Evolutionary conservation across 2,113 vertebrate species (phyloP).

Genomic region (Notarius quadriscutis): DNA sequence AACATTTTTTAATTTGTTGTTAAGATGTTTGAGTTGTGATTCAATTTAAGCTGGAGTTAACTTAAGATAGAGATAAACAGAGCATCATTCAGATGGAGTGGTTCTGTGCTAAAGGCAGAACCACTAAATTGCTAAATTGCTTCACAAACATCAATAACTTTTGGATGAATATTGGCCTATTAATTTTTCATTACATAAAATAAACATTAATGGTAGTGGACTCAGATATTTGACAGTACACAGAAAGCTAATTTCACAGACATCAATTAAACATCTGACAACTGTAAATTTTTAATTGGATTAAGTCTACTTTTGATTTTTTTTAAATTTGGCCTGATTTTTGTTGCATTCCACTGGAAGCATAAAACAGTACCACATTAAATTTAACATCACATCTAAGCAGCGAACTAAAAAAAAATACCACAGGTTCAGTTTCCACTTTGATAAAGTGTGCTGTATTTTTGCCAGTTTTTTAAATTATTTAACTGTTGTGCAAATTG

Average conservation of each 20-base stretch:
- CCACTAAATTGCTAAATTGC: not conserved
- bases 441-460: not conserved
- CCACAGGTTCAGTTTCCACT: not conserved
- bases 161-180: not conserved
- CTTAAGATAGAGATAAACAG: not conserved
- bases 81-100: not conserved
- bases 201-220: not conserved
- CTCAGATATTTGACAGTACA: not conserved
- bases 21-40: not conserved
- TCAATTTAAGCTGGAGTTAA: not conserved
- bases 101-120: not conserved
- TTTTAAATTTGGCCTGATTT: not conserved
- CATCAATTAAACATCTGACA: not conserved
- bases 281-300: not conserved
- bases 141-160: not conserved
- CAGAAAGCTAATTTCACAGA: not conserved
- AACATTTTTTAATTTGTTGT: not conserved
- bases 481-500: not conserved
- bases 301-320: not conserved
- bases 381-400: not conserved
- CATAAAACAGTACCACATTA: not conserved
- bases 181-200: not conserved
- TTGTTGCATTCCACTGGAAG: not conserved
- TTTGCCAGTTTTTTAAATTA: not conserved
- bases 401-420: not conserved